Evolutionary conservation across 2,113 vertebrate genomes (phyloP).

Genomic region (Mustelus asterias): DNA sequence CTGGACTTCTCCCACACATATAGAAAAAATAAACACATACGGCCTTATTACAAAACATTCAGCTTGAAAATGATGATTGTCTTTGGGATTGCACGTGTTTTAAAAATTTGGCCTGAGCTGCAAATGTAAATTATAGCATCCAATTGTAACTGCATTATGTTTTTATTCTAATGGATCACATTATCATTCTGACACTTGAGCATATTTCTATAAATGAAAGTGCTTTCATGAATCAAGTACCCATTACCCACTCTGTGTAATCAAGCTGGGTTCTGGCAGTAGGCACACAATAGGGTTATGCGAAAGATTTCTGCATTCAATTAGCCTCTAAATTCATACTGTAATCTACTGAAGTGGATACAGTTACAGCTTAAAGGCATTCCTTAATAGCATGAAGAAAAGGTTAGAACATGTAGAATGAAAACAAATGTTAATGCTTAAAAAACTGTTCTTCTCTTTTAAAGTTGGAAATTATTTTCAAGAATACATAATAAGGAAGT

Average conservation of each 20-base stretch:
- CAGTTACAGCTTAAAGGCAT: neutral
- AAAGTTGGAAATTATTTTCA: conserved; percentile 18
- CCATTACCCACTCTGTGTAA: neutral
- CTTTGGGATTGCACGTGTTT: neutral
- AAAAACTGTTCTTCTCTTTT: neutral
- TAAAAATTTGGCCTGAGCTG: neutral
- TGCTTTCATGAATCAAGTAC: neutral
- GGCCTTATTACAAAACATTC: neutral
- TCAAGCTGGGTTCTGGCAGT: neutral
- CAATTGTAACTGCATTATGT: neutral
- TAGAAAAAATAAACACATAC: neutral
- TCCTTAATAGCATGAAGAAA: neutral
- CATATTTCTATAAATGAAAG: conserved; percentile 13
- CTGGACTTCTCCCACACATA: conserved; percentile 8
- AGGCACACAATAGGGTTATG: neutral
- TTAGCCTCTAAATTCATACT: neutral
- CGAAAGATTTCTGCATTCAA: neutral
- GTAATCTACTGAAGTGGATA: neutral
- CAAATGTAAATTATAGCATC: neutral
- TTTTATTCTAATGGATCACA: neutral
- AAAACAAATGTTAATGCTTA: neutral
- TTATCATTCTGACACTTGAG: neutral
- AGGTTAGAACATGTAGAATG: neutral
- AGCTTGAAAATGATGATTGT: neutral
- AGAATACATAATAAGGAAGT: neutral